These are phyloP conservation scores for Verasper variegatus DNA, from an alignment of 2,113 vertebrate genomes.

Conservation along the genomic window DNA sequence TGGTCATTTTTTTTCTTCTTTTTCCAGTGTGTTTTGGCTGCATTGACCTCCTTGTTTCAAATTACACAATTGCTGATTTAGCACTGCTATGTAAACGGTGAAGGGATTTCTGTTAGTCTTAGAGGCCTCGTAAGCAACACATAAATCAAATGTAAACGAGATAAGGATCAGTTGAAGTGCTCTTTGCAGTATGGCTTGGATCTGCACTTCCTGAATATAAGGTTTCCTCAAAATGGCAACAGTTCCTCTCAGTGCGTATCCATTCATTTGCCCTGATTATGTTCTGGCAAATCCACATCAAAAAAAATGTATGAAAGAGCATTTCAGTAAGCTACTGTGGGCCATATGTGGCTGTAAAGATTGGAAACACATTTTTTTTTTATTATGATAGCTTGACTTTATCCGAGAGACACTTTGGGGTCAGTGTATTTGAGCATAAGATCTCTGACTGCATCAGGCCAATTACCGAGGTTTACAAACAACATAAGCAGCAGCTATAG, in stretches of 20 bases:
- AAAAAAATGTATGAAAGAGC: constrained; percentile 42
- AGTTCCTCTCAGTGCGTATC: constrained; percentile 42
- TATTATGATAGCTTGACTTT: constrained; percentile 54
- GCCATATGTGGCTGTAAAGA: constrained; percentile 51
- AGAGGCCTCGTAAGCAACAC: constrained; percentile 59
- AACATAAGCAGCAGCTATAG: constrained; percentile 19
- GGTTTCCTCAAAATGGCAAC: constrained; percentile 49
- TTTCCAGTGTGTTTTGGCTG: constrained; percentile 4
- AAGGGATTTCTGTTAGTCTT: constrained; percentile 60
- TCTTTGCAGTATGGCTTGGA: constrained; percentile 56
- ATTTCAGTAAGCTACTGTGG: constrained; percentile 36
- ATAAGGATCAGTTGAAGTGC: constrained; percentile 72
- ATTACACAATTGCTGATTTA: constrained; percentile 68
- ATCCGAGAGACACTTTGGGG: constrained; percentile 55
- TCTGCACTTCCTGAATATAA: constrained; percentile 68
- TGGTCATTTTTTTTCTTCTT: too few species aligned
- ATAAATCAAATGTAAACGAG: constrained; percentile 75
- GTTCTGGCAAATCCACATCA: constrained; percentile 42
- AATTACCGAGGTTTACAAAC: constrained; percentile 39
- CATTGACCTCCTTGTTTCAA: constrained; percentile 62
- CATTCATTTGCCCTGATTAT: constrained; percentile 44
- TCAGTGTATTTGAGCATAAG: constrained; percentile 49
- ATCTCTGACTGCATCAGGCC: constrained; percentile 37
- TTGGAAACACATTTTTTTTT: constrained; percentile 24
- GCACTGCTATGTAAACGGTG: constrained; percentile 64